These are phyloP conservation scores for Neotoxoptera formosana DNA, from an alignment of 1,140 invertebrate species.

Conservation along the genomic window DNA sequence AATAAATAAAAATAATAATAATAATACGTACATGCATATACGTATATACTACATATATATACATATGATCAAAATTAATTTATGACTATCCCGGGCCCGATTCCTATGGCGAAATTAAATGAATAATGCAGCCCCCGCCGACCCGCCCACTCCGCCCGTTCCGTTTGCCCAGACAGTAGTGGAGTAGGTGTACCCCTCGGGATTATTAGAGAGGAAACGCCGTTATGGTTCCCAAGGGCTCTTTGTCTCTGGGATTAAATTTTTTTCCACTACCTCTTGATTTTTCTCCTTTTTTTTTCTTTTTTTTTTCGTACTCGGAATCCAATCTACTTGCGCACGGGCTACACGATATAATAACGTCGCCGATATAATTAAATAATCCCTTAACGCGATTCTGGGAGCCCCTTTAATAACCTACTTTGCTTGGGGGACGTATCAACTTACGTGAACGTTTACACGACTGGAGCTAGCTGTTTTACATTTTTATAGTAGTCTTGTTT, in stretches of 20 bases:
- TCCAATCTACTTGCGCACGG: constrained; percentile 52
- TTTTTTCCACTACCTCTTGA: constrained; percentile 53
- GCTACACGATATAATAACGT: constrained; percentile 50
- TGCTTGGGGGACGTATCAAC: constrained; percentile 49
- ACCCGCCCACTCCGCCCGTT: neutral
- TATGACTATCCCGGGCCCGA: constrained; percentile 27
- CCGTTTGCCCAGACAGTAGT: neutral
- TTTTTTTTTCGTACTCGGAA: constrained; percentile 32
- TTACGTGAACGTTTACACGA: constrained; percentile 48
- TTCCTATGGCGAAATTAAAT: constrained; percentile 57
- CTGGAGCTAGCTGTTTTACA: constrained; percentile 47
- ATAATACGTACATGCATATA: neutral
- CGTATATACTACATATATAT: neutral
- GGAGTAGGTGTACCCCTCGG: constrained; percentile 35
- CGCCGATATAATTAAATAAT: constrained; percentile 58
- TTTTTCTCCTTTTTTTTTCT: constrained; percentile 44
- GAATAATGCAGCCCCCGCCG: constrained; percentile 40
- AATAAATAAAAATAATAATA: neutral
- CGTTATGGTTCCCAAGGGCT: constrained; percentile 57
- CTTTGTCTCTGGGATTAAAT: constrained; percentile 58
- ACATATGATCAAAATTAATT: constrained; percentile 51
- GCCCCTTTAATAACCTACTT: constrained; percentile 44
- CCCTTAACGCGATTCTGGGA: constrained; percentile 55
- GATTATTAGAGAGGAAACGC: constrained; percentile 54
- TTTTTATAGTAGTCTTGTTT: constrained; percentile 55